Conservation (phyloP, 2,113 vertebrate genomes). For the Eolophus roseicapilla region DNA sequence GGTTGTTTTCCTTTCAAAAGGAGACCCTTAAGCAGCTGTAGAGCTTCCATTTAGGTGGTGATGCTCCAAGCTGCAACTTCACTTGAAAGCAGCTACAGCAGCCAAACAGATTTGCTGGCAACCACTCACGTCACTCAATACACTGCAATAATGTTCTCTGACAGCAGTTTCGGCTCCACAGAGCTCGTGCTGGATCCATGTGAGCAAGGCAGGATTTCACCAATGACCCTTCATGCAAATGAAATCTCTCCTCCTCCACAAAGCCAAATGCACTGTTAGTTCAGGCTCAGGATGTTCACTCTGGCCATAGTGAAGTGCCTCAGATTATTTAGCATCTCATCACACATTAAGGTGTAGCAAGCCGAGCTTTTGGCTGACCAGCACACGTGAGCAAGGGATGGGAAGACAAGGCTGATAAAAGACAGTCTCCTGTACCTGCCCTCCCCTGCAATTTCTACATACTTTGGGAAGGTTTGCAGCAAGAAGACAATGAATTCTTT, state of each 20-base stretch:
- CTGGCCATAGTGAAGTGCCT: neutral
- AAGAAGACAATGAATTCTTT: neutral
- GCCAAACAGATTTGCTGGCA: neutral
- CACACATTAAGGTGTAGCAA: neutral
- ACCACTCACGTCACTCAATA: neutral
- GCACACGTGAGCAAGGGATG: neutral
- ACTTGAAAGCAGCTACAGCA: neutral
- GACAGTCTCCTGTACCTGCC: neutral
- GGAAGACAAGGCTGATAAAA: neutral
- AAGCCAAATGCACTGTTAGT: neutral
- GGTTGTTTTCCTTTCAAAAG: neutral
- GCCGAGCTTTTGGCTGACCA: neutral
- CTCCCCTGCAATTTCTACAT: neutral
- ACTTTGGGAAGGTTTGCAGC: neutral
- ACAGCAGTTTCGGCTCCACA: accelerated
- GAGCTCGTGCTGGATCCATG: accelerated
- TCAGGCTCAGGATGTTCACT: neutral
- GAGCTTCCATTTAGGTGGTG: neutral
- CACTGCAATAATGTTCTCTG: neutral
- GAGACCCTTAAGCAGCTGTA: neutral
- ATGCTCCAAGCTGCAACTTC: neutral
- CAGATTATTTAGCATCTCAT: neutral
- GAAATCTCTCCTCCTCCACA: neutral
- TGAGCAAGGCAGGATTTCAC: neutral
- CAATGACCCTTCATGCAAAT: neutral